Evolutionary conservation across 2,888 invertebrate genomes (phyloP).

Genomic region (Zhengitettix transpicula): DNA sequence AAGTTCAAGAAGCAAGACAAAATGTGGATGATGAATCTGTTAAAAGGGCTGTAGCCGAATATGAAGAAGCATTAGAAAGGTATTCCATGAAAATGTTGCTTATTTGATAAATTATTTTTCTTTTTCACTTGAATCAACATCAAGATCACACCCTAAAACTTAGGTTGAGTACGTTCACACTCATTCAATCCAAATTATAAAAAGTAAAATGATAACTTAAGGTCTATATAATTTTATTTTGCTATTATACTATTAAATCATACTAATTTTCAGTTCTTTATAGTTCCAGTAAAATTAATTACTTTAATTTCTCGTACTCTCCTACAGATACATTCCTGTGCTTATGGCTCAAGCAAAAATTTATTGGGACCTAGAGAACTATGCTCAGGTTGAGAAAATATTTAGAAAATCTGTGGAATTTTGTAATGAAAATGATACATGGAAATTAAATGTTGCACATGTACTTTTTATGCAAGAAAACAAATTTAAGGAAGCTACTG

Average conservation of each 20-base stretch:
- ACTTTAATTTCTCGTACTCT: slow-evolving; percentile 11
- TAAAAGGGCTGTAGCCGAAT: slow-evolving; percentile 78
- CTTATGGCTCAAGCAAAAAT: slow-evolving; percentile 99
- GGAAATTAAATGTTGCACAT: slow-evolving; percentile 96
- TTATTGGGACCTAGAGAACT: slow-evolving; percentile 94
- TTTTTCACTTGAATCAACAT: too few relatives aligned
- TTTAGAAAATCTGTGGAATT: slow-evolving; percentile 95
- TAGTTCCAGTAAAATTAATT: too few relatives aligned
- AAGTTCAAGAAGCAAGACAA: slow-evolving; percentile 80
- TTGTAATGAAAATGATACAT: slow-evolving; percentile 91
- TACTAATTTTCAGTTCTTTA: background rate
- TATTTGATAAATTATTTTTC: background rate
- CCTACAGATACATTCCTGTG: slow-evolving; percentile 73
- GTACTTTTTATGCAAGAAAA: slow-evolving; percentile 98
- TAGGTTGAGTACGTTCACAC: too few relatives aligned
- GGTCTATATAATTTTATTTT: background rate
- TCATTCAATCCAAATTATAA: too few relatives aligned
- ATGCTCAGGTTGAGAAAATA: slow-evolving; percentile 88
- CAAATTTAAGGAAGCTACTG: slow-evolving; percentile 94
- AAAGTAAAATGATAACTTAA: background rate
- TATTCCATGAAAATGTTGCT: slow-evolving; percentile 15
- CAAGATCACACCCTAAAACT: too few relatives aligned
- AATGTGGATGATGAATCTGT: slow-evolving; percentile 79
- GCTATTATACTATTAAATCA: too few relatives aligned
- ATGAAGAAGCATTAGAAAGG: slow-evolving; percentile 73